These are phyloP conservation scores for Schizothorax lantsangensis DNA, from an alignment of 2,797 vertebrate genomes.

Conservation along the genomic window DNA sequence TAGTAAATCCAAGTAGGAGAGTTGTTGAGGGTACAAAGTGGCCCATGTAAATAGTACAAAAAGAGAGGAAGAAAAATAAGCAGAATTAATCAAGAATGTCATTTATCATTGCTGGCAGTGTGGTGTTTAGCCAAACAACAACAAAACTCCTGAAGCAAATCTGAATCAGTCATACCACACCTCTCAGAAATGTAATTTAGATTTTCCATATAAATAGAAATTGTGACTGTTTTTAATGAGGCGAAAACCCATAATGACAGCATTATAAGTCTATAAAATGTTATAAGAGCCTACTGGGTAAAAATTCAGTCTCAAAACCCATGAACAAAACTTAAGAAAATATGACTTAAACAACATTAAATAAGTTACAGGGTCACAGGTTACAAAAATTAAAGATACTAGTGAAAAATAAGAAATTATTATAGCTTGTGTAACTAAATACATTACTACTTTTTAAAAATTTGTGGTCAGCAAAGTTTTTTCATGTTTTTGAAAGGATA, in stretches of 20 bases:
- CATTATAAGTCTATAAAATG: slow-evolving; percentile 7
- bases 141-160: slow-evolving; percentile 51
- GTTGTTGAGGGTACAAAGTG: slow-evolving; percentile 64
- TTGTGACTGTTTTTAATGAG: slow-evolving; percentile 8
- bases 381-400: neutral
- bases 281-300: neutral
- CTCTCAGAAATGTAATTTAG: slow-evolving; percentile 15
- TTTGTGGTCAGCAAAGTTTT: neutral
- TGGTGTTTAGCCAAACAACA: slow-evolving; percentile 14
- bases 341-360: neutral
- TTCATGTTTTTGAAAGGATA: neutral
- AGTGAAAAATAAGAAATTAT: neutral
- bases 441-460: neutral
- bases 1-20: slow-evolving; percentile 62
- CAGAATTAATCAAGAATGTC: neutral
- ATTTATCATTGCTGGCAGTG: slow-evolving; percentile 3
- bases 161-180: slow-evolving; percentile 22
- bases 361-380: neutral
- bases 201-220: slow-evolving; percentile 22
- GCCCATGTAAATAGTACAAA: slow-evolving; percentile 3
- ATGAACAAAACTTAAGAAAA: neutral
- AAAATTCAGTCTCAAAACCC: neutral
- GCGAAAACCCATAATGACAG: neutral
- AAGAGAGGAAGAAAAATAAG: neutral
- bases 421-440: neutral